Base-by-base conservation (phyloP, 2,113 vertebrate genomes). In the Girardinichthys multiradiatus region DNA sequence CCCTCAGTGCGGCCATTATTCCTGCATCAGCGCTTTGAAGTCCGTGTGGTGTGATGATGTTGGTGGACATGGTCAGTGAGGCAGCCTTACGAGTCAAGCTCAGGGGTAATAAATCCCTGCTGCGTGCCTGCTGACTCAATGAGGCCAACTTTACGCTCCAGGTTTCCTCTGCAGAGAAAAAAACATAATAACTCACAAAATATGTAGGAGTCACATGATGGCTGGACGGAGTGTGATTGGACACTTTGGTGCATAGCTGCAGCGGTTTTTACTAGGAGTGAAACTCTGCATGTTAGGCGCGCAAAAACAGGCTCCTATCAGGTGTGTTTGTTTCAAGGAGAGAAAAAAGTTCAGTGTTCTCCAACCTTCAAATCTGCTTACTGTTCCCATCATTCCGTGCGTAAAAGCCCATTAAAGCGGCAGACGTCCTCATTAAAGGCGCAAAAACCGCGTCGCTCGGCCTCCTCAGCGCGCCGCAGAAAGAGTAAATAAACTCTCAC, bases 11-110 rank as follows among this genome's bases (percentile, higher is more conserved):
- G 70, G 48, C 87, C 84, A 86, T 91, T 87, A 89, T 82, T 91
- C 85, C 39, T 51, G 62, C 87, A 82, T 90, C 84, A 86, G 76
- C 80, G 74, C 84, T 87, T 82, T 89, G 89, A 89, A 84, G 88
- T 83, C 86, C 69, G 77, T 70, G 74, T 77, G 78, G 74, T 82
- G 72, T 84, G 81, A 66, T 78, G 79, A 31, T 70, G 77, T 76
- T 87, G 74, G 85, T 74, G 76, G 81, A 54, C 48, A 21, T 10
- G 48, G 9, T n/a, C 21, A 54, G 77, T 60, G 65, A 26, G 66
- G 79, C 4, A 62, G 35, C 42, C 77, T 31, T 8, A 64, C 75
- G 39, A 81, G 72, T 69, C 72, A 45, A 61, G 48, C 76, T 59
- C 82, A 0, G 67, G 71, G 76, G 30, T 19, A 0, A 67, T 74